phyloP scores from a whole-genome alignment of 1,140 invertebrate species.

The Aricia agestis region DNA sequence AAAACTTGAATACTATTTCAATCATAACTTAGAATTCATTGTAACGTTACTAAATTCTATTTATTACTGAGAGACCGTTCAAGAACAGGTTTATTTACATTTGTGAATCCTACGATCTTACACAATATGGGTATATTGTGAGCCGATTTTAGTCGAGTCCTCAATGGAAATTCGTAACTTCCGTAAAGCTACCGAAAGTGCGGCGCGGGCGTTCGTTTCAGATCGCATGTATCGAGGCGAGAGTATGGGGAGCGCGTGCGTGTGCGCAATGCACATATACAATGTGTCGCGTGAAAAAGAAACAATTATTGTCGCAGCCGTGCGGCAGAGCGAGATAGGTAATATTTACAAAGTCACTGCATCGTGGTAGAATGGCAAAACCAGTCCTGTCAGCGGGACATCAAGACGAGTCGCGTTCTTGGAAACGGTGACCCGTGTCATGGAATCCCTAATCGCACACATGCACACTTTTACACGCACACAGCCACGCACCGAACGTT shows the following conservation, averaged over 20 bases:
- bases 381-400: conserved; percentile 73
- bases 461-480: conserved; percentile 40
- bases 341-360: conserved; percentile 59
- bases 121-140: conserved; percentile 24
- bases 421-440: conserved; percentile 74
- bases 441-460: conserved; percentile 68
- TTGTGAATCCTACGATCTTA: conserved; percentile 12
- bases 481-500: conserved; percentile 22
- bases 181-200: conserved; percentile 59
- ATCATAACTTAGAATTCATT: neutral
- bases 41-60: neutral
- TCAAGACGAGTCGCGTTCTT: conserved; percentile 72
- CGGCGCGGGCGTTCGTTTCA: conserved; percentile 61
- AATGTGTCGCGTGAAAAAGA: conserved; percentile 50
- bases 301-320: conserved; percentile 21
- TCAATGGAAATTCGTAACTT: conserved; percentile 66
- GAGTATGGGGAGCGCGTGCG: conserved; percentile 66
- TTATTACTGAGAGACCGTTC: neutral
- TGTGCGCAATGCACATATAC: conserved; percentile 53
- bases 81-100: conserved; percentile 16
- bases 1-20: too few species aligned
- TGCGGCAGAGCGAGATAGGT: conserved; percentile 42
- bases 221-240: conserved; percentile 60
- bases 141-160: conserved; percentile 33
- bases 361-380: conserved; percentile 63